A percentile compares a stretch with the other conserved stretches of the same genome.
These are phyloP conservation scores for Drosophila rellima DNA, from an alignment of 2,888 invertebrate species.

Conservation along the genomic window DNA sequence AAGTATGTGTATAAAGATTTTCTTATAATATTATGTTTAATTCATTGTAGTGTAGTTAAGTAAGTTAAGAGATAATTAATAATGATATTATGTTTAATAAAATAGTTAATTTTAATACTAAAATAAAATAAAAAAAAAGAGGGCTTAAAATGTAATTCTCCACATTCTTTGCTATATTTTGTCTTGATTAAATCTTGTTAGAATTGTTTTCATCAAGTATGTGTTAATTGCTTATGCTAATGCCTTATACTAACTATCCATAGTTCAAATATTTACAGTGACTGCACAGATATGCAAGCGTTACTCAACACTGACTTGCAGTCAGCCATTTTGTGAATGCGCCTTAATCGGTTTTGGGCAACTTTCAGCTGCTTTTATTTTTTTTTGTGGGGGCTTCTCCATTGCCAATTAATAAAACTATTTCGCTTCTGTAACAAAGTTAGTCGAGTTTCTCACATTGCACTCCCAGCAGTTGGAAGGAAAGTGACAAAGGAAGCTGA, in stretches of 20 bases:
- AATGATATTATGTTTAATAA: no score
- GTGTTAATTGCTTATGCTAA: not conserved
- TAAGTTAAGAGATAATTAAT: no score
- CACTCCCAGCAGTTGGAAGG: slow-evolving; percentile 4
- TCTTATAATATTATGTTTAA: no score
- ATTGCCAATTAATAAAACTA: slow-evolving; percentile 71
- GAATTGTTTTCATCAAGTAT: no score
- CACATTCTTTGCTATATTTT: no score
- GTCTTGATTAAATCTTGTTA: no score
- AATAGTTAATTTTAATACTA: no score
- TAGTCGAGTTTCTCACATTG: slow-evolving; percentile 44
- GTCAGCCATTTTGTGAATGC: slow-evolving; percentile 19
- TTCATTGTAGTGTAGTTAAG: no score
- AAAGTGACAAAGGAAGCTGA: not conserved
- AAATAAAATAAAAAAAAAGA: no score
- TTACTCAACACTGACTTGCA: slow-evolving; percentile 35
- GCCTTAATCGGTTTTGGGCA: slow-evolving; percentile 25
- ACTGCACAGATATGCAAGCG: not conserved
- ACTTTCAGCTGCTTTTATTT: slow-evolving; percentile 35
- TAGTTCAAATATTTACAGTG: not conserved
- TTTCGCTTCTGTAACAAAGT: slow-evolving; percentile 62
- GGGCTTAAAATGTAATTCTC: no score
- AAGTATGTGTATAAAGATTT: no score
- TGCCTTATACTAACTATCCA: not conserved
- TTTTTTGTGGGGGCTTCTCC: slow-evolving; percentile 42